Evolutionary conservation across 2,113 vertebrate genomes (phyloP).

Genomic region (Salvelinus fontinalis): DNA sequence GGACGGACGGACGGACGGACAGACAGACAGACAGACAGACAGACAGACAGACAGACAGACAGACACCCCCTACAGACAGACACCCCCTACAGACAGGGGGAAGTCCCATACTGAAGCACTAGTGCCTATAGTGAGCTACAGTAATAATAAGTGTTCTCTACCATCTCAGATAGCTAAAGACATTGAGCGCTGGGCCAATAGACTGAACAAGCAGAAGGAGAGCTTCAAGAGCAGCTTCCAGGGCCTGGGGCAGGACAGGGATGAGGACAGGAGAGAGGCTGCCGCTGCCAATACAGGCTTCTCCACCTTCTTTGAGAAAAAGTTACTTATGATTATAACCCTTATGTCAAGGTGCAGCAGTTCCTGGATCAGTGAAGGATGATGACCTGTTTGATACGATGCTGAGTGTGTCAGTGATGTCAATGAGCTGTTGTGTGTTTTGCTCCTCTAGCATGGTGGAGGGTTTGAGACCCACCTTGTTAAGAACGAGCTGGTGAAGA

Average conservation of each 20-base stretch:
- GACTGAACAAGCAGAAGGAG: slow-evolving; percentile 93
- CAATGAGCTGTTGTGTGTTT: background rate
- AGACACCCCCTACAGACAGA: too few relatives aligned
- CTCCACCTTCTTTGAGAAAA: slow-evolving; percentile 88
- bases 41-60: too few relatives aligned
- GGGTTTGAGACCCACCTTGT: slow-evolving; percentile 79
- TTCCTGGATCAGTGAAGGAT: background rate
- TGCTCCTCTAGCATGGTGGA: slow-evolving; percentile 65
- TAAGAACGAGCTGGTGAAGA: slow-evolving; percentile 76
- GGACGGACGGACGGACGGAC: too few relatives aligned
- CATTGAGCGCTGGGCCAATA: slow-evolving; percentile 98
- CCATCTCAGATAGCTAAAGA: slow-evolving; percentile 91
- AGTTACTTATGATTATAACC: slow-evolving; percentile 68
- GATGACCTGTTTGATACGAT: background rate
- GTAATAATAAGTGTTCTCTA: background rate
- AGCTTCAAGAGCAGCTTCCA: slow-evolving; percentile 89
- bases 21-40: too few relatives aligned
- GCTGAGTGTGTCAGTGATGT: too few relatives aligned
- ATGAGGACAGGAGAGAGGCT: slow-evolving; percentile 87
- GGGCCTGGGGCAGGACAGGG: slow-evolving; percentile 64
- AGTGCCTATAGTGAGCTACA: too few relatives aligned
- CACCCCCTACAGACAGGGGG: too few relatives aligned
- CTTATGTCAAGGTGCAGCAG: background rate
- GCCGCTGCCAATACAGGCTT: slow-evolving; percentile 93
- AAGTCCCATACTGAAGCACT: too few relatives aligned